These are phyloP conservation scores for Mugil cephalus DNA, from an alignment of 2,113 vertebrate genomes.

Conservation along the genomic window DNA sequence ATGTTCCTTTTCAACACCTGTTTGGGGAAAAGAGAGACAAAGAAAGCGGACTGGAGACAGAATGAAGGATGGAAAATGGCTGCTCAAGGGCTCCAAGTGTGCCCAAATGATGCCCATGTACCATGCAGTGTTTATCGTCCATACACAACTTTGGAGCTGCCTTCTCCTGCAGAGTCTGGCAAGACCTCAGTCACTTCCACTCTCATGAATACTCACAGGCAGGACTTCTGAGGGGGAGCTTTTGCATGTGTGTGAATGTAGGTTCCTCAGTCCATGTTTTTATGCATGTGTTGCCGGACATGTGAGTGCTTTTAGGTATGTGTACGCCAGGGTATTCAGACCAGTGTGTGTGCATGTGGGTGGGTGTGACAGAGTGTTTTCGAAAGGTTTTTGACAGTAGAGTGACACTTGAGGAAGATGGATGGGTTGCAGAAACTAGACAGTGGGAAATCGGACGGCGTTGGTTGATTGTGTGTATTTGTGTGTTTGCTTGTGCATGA, in stretches of 20 bases:
- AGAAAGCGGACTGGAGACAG: slow-evolving; percentile 29
- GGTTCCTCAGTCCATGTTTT: slow-evolving; percentile 23
- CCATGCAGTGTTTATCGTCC: slow-evolving; percentile 72
- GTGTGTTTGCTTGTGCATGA: slow-evolving; percentile 54
- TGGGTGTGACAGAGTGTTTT: slow-evolving; percentile 39
- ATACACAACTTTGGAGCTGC: slow-evolving; percentile 50
- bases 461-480: slow-evolving; percentile 62
- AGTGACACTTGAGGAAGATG: slow-evolving; percentile 80
- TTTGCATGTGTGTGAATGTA: slow-evolving; percentile 24
- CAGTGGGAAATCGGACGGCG: slow-evolving; percentile 57
- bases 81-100: slow-evolving; percentile 40
- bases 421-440: slow-evolving; percentile 68
- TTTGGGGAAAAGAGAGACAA: slow-evolving; percentile 56
- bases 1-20: slow-evolving; percentile 78
- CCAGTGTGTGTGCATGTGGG: slow-evolving; percentile 15
- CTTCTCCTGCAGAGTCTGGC: slow-evolving; percentile 58
- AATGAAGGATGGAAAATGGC: slow-evolving; percentile 46
- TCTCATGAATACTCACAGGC: slow-evolving; percentile 16
- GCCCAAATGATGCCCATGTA: slow-evolving; percentile 63
- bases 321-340: slow-evolving; percentile 10
- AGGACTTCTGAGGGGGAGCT: slow-evolving; percentile 25
- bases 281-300: slow-evolving; percentile 37
- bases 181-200: slow-evolving; percentile 51
- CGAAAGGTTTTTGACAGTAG: slow-evolving; percentile 61
- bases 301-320: slow-evolving; percentile 34